Evolutionary conservation across 1,140 invertebrate species (phyloP), one percentile per base, ranked within the genome.

Genomic region (Harpegnathos saltator): DNA sequence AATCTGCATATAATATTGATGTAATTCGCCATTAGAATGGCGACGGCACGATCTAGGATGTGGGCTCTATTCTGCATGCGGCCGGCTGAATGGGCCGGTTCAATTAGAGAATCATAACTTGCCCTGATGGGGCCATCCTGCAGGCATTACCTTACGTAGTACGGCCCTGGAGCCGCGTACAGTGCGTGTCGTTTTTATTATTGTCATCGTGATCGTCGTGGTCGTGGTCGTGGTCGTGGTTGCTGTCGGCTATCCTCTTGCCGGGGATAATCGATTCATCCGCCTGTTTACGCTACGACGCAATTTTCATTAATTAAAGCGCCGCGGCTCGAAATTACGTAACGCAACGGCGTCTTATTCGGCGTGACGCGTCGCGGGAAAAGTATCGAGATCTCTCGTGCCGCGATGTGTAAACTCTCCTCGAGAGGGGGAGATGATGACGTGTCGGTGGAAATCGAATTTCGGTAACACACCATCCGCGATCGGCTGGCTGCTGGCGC

Each of bases 61-160:
- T 93, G 90, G 89, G 91, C 89, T 91, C 91, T 89, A 91, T 93
- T 93, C 92, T 91, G 90, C 90, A 92, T 91, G 91, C 91, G 88
- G 56, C 33, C 87, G 86, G 90, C 90, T 93, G 92, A 93, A 93
- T 92, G 90, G 91, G 89, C 86, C 89, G 89, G 87, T 91, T 93
- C 93, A 94, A 94, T 94, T 93, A 94, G 93, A 92, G 92, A 94
- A 93, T 94, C 93, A 90, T 92, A 93, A 92, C 91, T 93, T 91
- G 92, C 84, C 90, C 88, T 92, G 92, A 93, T 91, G 90, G 89
- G 88, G 84, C 90, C 89, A 91, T 91, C 90, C 90, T 90, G 89
- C 90, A 78, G 84, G 82, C 87, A 89, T 90, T 89, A 89, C 83
- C 83, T 88, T 88, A 69, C 52, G 52, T 29, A 81, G 77, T 83